These are phyloP conservation scores for Cylas formicarius DNA, from an alignment of 1,140 invertebrate species.

Conservation along the genomic window DNA sequence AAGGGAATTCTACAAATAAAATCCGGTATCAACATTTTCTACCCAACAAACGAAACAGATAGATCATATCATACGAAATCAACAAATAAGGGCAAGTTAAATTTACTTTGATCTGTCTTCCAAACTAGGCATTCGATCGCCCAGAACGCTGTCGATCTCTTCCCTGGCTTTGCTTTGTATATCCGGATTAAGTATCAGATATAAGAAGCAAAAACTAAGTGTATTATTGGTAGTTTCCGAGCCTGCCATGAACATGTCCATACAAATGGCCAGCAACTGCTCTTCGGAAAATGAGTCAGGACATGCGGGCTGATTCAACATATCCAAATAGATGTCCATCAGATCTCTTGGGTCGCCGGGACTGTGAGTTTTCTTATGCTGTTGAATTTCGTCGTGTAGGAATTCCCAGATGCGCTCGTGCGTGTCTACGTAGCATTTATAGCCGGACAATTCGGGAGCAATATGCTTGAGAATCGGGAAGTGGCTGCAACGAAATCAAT, in stretches of 20 bases:
- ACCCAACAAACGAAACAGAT: too few relatives aligned
- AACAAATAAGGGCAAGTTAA: too few relatives aligned
- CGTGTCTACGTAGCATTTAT: constrained; percentile 60
- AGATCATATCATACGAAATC: too few relatives aligned
- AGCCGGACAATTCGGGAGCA: constrained; percentile 68
- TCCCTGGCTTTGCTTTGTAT: constrained; percentile 71
- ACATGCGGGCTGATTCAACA: constrained; percentile 48
- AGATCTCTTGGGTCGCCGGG: constrained; percentile 63
- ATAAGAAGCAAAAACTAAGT: constrained; percentile 70
- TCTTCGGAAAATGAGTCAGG: constrained; percentile 49
- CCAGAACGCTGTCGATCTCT: constrained; percentile 74
- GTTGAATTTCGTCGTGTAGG: constrained; percentile 61
- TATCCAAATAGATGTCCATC: constrained; percentile 76
- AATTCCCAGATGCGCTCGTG: constrained; percentile 66
- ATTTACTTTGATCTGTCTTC: constrained; percentile 63
- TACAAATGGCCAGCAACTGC: constrained; percentile 67
- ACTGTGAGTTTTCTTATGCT: constrained; percentile 63
- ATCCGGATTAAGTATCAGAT: constrained; percentile 66
- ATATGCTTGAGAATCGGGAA: constrained; percentile 68
- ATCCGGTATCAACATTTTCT: too few relatives aligned
- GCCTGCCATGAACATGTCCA: constrained; percentile 73
- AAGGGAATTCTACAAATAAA: too few relatives aligned
- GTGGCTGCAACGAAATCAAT: constrained; percentile 53
- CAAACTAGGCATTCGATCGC: constrained; percentile 58
- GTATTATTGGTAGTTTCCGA: constrained; percentile 78